Base-by-base conservation (phyloP, 2,888 invertebrate genomes). In the Chamaedrilus cognettii region DNA sequence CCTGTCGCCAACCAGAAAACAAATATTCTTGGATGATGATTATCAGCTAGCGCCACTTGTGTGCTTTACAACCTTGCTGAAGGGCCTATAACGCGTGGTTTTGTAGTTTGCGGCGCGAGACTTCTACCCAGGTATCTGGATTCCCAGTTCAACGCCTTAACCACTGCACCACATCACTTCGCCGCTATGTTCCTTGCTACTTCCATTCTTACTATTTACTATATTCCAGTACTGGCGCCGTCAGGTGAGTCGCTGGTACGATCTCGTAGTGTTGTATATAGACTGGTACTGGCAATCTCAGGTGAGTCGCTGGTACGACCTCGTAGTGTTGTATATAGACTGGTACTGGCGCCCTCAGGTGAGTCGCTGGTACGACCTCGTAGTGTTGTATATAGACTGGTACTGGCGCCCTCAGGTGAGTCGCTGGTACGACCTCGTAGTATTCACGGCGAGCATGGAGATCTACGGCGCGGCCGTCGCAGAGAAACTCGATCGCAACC, bases 391-490 rank as follows among this genome's bases (percentile, higher is more conserved):
- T 42, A 19, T 42, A 11, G 7, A 19, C 19, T 42, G n/a, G n/a
- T n/a, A n/a, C n/a, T 42, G 7, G 11, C 19, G 42, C 19, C 7
- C 7, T 7, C 59, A 94, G 94, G 93, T 96, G 66, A 94, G 94
- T 70, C 93, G 96, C 82, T 97, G 99, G 99, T 99, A 96, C 84
- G 97, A 98, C 85, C 86, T 99, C 82, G 97, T 98, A 70, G 93
- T 99, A 68, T 99, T 98, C 85, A 99, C 99, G 35, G 99, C 99
- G 62, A 97, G 96, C 77, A 98, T 99, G 98, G 98, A 99, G 87
- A 98, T 99, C 78, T 99, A 99, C 86, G 99, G 99, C 70, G 94
- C 97, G 70, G 98, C 97, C 60, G 99, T 99, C 52, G 97, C 97
- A 33, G 99, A 99, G 85, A 94, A 94, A 86, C 87, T 99, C 79